Evolutionary conservation across 2,888 invertebrate species (phyloP), one percentile per base, ranked within the genome.

Genomic region (Lithodes maja): DNA sequence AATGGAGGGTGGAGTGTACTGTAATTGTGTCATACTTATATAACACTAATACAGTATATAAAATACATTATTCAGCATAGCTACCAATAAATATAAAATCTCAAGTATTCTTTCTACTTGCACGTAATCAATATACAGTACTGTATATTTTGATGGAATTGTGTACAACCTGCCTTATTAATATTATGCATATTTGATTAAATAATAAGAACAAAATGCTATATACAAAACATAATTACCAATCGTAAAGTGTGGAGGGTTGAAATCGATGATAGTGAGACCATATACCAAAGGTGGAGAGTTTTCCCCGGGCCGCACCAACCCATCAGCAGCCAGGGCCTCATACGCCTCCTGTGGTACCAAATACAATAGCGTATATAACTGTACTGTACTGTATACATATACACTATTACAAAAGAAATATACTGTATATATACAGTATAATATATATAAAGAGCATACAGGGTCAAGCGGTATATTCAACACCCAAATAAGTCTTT

Each of bases 271-370:
- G 17, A 90, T n/a, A 33, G 83, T 91, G 2, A 91, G 69, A 17
- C 80, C 80, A 78, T 91, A 90, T 12, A 99, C 93, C 55, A 99
- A 94, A 0, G 98, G 97, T 52, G 96, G 94, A 89, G 96, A 96
- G 69, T 94, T 95, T 87, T 95, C 94, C 0, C 94, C 94, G 0
- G 99, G 98, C 88, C 98, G 94, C 2, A 99, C 95, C 0, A 96
- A 95, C 0, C 99, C 99, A 93, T 96, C 94, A 0, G 95, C 94
- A 5, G 98, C 98, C 89, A 99, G 93, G 33, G 88, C 91, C 88
- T 99, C 97, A 94, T 97, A 99, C 9, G 98, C 98, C 77, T 96
- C 95, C 94, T 99, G 97, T 52, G 0, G 33, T 5, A 33, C 33
- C 33, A 33, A 33, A 33, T 33, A 33, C 33, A 7, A 68, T 68